Conservation (phyloP, 2,888 invertebrate genomes). For the Taphrorychus bicolor region DNA sequence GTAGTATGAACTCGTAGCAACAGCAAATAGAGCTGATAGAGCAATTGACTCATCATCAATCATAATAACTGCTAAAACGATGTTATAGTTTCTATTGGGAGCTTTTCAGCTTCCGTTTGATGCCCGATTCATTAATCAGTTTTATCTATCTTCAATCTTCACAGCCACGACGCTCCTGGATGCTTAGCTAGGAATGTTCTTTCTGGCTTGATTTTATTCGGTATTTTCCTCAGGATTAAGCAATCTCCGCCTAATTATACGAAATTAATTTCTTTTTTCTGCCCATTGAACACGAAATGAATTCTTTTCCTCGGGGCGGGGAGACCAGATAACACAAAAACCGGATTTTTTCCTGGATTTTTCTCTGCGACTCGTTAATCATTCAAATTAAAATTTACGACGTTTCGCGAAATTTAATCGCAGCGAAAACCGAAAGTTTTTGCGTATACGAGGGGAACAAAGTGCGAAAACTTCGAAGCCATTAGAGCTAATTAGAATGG, state of each 20-base stretch:
- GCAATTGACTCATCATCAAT: too few relatives aligned
- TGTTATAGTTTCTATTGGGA: neutral
- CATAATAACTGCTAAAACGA: too few relatives aligned
- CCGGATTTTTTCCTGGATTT: neutral
- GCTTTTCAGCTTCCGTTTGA: neutral
- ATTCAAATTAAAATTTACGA: slow-evolving; percentile 1
- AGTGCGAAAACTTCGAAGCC: neutral
- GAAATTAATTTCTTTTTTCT: neutral
- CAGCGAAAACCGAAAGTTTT: neutral
- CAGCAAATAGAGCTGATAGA: neutral
- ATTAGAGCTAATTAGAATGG: slow-evolving; percentile 1
- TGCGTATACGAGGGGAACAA: neutral
- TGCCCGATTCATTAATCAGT: neutral
- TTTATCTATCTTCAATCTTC: too few relatives aligned
- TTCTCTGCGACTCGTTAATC: neutral
- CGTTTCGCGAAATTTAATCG: neutral
- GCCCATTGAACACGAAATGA: neutral
- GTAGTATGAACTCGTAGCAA: neutral
- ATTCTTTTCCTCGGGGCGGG: neutral
- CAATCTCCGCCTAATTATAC: neutral
- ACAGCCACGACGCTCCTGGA: neutral
- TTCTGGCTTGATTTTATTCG: neutral
- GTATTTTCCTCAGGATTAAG: neutral
- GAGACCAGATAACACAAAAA: neutral
- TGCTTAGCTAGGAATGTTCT: neutral